Percentiles rank a stretch among this genome's conserved stretches.
These are phyloP conservation scores for Drosophila saltans DNA, from an alignment of 1,140 invertebrate genomes.

Conservation along the genomic window DNA sequence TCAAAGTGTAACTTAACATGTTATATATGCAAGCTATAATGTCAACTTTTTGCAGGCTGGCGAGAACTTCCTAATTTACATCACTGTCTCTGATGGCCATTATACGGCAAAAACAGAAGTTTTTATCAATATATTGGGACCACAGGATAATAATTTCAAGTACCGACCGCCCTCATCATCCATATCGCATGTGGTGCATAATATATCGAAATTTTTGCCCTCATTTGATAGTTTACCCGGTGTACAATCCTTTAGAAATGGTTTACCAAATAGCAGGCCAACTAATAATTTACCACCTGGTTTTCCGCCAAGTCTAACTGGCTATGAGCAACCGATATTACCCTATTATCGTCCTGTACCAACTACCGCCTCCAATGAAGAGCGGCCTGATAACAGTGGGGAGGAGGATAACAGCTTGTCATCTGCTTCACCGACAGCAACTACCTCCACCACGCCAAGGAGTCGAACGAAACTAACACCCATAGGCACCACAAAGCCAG, in stretches of 20 bases:
- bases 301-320: conserved; percentile 40
- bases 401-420: not conserved
- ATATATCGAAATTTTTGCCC: conserved; percentile 72
- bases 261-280: conserved; percentile 53
- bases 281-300: conserved; percentile 45
- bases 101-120: conserved; percentile 89
- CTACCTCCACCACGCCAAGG: conserved; percentile 35
- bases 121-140: conserved; percentile 86
- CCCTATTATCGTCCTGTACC: conserved; percentile 48
- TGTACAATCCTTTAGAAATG: conserved; percentile 69
- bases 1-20: too few species aligned
- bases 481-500: conserved; percentile 42
- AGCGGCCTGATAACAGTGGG: conserved; percentile 4
- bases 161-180: conserved; percentile 62
- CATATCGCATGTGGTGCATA: conserved; percentile 73
- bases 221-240: conserved; percentile 66
- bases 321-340: conserved; percentile 39
- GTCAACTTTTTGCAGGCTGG: conserved; percentile 85
- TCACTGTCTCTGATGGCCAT: conserved; percentile 88
- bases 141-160: conserved; percentile 51
- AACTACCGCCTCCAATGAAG: conserved; percentile 5
- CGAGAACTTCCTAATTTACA: conserved; percentile 88
- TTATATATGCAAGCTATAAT: not conserved
- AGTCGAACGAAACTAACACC: conserved; percentile 71
- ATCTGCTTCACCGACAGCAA: not conserved